Conservation (phyloP, 2,113 vertebrate genomes). For the Campylomormyrus numenius region DNA sequence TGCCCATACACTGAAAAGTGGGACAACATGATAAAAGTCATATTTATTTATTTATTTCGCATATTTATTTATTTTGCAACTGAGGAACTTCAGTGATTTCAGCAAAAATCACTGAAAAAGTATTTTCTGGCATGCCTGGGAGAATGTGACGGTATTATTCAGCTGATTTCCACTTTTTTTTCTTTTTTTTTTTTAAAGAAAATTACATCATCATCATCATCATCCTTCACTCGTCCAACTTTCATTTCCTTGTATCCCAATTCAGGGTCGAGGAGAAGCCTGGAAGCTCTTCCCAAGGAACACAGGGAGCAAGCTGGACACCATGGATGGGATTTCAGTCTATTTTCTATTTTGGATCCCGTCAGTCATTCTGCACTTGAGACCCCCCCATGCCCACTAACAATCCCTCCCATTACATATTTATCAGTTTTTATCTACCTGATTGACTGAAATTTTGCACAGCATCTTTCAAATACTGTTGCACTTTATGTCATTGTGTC, state of each 20-base stretch:
- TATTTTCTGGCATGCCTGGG: not conserved
- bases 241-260: not conserved
- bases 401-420: too few species aligned
- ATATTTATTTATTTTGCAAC: not conserved
- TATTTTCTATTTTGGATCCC: not conserved
- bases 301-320: not conserved
- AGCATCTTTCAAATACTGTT: too few species aligned
- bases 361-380: too few species aligned
- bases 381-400: too few species aligned
- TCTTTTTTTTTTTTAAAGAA: too few species aligned
- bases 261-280: not conserved
- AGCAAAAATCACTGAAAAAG: not conserved
- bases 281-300: not conserved
- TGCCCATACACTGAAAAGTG: not conserved
- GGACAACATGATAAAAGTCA: not conserved
- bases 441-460: too few species aligned
- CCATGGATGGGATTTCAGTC: not conserved
- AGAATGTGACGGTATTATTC: not conserved
- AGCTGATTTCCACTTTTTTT: not conserved
- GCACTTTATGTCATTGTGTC: too few species aligned
- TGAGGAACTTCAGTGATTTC: not conserved
- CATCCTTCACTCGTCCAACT: not conserved
- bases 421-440: too few species aligned
- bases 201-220: not conserved
- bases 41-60: not conserved